Evolutionary conservation across 2,113 vertebrate genomes (phyloP), one percentile per base, ranked within the genome.

Genomic region (Notarius quadriscutis): DNA sequence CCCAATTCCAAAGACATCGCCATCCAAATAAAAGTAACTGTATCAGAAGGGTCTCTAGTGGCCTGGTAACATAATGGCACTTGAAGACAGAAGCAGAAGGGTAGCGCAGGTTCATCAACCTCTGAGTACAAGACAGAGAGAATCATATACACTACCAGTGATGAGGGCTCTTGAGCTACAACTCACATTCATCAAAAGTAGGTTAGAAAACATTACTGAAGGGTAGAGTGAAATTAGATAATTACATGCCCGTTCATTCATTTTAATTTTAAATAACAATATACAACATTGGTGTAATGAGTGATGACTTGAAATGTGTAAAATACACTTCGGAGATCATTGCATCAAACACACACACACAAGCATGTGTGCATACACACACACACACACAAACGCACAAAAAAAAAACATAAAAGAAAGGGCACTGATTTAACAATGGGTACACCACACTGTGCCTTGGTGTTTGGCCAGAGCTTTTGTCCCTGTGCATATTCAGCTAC

Each of bases 221-320:
- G 85, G 90, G 91, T 88, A 92, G 91, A 92, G 88, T 93, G 93
- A 95, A 94, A 93, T 92, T 93, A 90, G 93, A 91, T 94, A 94
- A 93, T 94, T 91, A 95, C 92, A 92, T 92, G 81, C 93, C 91
- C 93, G 80, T 93, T 92, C 93, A 86, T 86, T 90, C 88, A 92
- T 93, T 94, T 92, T 93, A 94, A 91, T 50, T 50, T 55, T 85
- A 84, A 57, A 87, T 72, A 87, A 75, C 57, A 87, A 67, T 30
- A 63, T 89, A 79, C 85, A 84, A 18, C 67, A 5, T 55, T 55
- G 41, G 57, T 72, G 25, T 72, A 20, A 71, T 84, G 50, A n/a
- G 84, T 10, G 58, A 75, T 86, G 86, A 84, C 71, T 87, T 80
- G 30, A 78, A 71, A 84, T 81, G 30, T 67, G 48, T 62, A 75